Conservation (phyloP, 2,797 vertebrate genomes). For the Eospalax fontanierii region DNA sequence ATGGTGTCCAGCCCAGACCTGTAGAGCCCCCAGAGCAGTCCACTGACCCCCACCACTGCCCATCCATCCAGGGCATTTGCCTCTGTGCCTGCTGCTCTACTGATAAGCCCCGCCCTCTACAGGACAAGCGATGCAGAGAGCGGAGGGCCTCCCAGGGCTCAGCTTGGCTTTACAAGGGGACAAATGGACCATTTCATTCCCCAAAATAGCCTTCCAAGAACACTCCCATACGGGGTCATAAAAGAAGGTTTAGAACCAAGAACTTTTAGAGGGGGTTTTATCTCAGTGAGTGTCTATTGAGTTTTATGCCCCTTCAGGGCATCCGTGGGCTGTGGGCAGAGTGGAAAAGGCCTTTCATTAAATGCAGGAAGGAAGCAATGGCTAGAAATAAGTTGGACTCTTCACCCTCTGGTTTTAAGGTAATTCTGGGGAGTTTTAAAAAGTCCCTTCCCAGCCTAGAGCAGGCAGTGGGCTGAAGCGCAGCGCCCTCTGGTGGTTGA, state of each 20-base stretch:
- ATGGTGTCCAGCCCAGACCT: neutral
- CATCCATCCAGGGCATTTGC: no score
- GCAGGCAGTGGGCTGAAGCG: neutral
- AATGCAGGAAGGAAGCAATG: slow-evolving; percentile 6
- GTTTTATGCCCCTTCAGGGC: slow-evolving; percentile 70
- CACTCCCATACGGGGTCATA: neutral
- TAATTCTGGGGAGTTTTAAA: slow-evolving; percentile 35
- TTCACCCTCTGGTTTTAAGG: neutral
- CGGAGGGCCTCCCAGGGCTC: neutral
- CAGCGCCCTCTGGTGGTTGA: slow-evolving; percentile 55
- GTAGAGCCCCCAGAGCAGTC: neutral
- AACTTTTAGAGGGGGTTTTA: slow-evolving; percentile 69
- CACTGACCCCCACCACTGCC: fast-evolving
- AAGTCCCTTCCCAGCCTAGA: neutral
- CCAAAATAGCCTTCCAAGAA: slow-evolving; percentile 71
- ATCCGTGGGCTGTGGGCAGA: neutral
- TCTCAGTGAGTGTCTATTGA: slow-evolving; percentile 55
- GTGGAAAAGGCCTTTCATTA: slow-evolving; percentile 36
- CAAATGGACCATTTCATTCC: slow-evolving; percentile 70
- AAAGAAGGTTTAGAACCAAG: slow-evolving; percentile 73
- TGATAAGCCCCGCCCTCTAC: neutral
- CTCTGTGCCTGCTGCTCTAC: neutral
- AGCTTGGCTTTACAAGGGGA: slow-evolving; percentile 36
- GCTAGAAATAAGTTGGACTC: slow-evolving; percentile 8
- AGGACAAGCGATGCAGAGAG: neutral